A percentile compares a stretch with the other conserved stretches of the same genome.
Evolutionary conservation across 1,140 invertebrate species (phyloP).

Genomic region (Heliothis subflexa): DNA sequence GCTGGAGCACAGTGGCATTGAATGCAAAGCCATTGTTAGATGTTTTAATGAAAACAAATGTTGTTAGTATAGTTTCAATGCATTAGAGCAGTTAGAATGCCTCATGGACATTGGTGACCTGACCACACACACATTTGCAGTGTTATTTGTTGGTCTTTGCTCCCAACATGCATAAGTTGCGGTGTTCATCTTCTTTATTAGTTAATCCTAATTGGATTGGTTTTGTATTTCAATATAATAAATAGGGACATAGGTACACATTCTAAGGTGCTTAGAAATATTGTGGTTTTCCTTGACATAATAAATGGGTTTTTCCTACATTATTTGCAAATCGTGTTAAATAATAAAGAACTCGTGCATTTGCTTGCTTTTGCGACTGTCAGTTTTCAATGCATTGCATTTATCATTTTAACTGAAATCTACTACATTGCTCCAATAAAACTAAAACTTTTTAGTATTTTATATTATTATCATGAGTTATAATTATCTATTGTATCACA

Average conservation of each 20-base stretch:
- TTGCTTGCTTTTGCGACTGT: conserved; percentile 23
- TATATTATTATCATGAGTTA: not conserved
- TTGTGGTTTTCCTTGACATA: not conserved
- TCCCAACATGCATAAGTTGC: no score
- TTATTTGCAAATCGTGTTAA: not conserved
- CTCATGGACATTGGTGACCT: no score
- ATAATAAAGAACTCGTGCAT: not conserved
- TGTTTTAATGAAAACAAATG: not conserved
- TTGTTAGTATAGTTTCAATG: not conserved
- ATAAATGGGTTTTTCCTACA: not conserved
- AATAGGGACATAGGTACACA: no score
- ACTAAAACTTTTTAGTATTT: not conserved
- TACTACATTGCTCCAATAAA: not conserved
- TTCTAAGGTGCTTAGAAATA: not conserved
- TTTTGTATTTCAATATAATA: no score
- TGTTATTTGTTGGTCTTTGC: no score
- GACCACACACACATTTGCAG: no score
- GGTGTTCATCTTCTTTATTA: no score
- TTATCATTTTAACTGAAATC: not conserved
- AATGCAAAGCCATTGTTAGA: conserved; percentile 12
- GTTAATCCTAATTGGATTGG: no score
- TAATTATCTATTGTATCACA: not conserved
- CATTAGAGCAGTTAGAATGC: not conserved
- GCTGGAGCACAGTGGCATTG: not conserved
- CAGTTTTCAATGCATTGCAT: not conserved